Evolutionary conservation across 2,113 vertebrate species (phyloP).

Genomic region (Boleophthalmus pectinirostris): DNA sequence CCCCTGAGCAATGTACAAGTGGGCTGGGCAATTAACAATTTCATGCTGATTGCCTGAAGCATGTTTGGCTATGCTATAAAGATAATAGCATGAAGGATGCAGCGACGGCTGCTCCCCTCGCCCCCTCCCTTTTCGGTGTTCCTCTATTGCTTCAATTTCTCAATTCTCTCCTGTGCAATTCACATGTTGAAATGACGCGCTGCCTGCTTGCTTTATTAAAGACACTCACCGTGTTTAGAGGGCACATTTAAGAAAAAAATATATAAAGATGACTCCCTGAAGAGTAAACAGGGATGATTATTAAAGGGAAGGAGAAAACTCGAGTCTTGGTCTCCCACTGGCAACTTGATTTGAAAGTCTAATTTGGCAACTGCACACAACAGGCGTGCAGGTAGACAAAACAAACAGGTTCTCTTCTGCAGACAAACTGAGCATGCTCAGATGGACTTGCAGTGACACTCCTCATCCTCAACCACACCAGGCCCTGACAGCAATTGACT

Average conservation of each 20-base stretch:
- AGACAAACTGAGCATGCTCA: conserved; percentile 69
- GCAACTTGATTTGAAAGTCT: conserved; percentile 82
- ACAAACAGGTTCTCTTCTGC: conserved; percentile 73
- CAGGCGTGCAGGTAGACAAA: conserved; percentile 76
- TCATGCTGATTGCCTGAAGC: conserved; percentile 91
- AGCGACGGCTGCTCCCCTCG: conserved; percentile 59
- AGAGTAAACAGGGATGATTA: conserved; percentile 83
- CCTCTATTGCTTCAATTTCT: conserved; percentile 74
- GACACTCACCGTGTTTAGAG: conserved; percentile 71
- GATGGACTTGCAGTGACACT: conserved; percentile 64
- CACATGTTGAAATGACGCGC: conserved; percentile 66
- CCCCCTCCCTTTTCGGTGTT: conserved; percentile 50
- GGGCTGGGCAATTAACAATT: conserved; percentile 91
- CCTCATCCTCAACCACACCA: conserved; percentile 47
- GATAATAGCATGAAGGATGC: conserved; percentile 81
- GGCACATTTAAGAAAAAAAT: conserved; percentile 73
- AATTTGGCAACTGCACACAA: conserved; percentile 79
- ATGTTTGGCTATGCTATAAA: conserved; percentile 85
- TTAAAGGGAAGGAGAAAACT: conserved; percentile 76
- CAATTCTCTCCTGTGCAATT: conserved; percentile 74
- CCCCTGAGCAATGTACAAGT: conserved; percentile 84
- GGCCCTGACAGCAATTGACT: conserved; percentile 61
- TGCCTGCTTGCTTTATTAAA: conserved; percentile 78
- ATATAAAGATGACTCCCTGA: conserved; percentile 77
- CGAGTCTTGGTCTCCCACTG: conserved; percentile 76